Evolutionary conservation across 1,140 invertebrate species (phyloP), one percentile per base, ranked within the genome.

Genomic region (Tetragonula clypearis): DNA sequence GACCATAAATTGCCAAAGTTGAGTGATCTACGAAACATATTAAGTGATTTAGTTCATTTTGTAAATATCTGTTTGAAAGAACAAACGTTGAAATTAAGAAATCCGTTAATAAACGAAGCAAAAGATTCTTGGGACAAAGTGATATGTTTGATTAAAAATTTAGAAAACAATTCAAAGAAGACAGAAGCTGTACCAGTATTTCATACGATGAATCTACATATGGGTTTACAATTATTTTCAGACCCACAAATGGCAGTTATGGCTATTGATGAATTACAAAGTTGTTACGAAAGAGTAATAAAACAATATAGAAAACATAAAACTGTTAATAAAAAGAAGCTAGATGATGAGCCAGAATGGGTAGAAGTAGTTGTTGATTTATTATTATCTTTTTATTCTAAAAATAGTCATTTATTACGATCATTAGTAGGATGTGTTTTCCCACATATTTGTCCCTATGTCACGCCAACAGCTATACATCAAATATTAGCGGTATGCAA

Each of bases 331-430:
- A 73, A 86, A 1, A 85, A 84, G 62, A 85, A 87, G 23, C 85
- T 93, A 30, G 91, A 94, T 60, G 94, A 95, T 66, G 97, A 97
- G 92, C 97, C 96, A 23, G 94, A 96, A 86, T 98, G 97, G 97
- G 96, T 97, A 79, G 97, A 98, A 95, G 97, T 98, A 3, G 95
- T 98, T 69, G 95, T 97, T 21, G 97, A 98, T 95, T 94, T 98
- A 30, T 94, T 98, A 60, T 91, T 98, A 30, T 97, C 97, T 58
- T 95, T 97, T 56, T 93, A 97, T 17, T 97, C 97, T 2, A 95
- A 96, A 84, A 96, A 96, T 86, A 96, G 96, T 55, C 96, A 96
- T 93, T 95, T 97, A 41, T 93, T 97, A 15, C 94, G 97, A 21
- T 96, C 96, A 69, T 94, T 98, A 41, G 96, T 97, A 11, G 96